phyloP scores from a whole-genome alignment of 2,113 vertebrate genomes.

The Eubucco bourcierii region DNA sequence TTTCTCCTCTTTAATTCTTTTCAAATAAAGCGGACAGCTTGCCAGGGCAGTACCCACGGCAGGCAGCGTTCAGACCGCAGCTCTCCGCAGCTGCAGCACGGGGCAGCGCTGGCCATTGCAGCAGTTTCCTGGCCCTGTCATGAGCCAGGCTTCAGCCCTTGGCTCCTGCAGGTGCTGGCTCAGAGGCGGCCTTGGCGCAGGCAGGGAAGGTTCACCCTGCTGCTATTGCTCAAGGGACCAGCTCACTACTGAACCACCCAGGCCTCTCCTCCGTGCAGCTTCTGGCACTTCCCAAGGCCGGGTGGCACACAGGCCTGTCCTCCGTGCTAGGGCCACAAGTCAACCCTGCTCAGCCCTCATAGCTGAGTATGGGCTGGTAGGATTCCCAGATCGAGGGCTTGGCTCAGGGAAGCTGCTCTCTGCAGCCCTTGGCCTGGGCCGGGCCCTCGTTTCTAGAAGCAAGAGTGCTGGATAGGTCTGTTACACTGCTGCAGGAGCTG shows the following conservation, averaged over 20 bases:
- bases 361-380: background rate
- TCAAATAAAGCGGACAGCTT: background rate
- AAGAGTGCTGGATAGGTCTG: background rate
- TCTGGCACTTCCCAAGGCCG: background rate
- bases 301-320: rapidly evolving
- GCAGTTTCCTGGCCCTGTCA: background rate
- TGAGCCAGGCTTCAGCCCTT: background rate
- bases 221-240: background rate
- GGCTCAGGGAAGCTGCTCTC: background rate
- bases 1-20: background rate
- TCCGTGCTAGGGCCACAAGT: background rate
- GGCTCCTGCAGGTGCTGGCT: background rate
- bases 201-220: background rate
- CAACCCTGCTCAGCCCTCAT: background rate
- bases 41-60: background rate
- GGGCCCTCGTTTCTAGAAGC: background rate
- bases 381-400: background rate
- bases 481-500: constrained; percentile 16
- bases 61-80: background rate
- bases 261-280: background rate
- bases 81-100: background rate
- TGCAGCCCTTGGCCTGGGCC: background rate
- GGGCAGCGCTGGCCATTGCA: background rate
- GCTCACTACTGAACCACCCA: background rate
- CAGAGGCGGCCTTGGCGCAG: background rate